These are phyloP conservation scores for Pollachius pollachius DNA, from an alignment of 2,113 vertebrate species.

Conservation along the genomic window DNA sequence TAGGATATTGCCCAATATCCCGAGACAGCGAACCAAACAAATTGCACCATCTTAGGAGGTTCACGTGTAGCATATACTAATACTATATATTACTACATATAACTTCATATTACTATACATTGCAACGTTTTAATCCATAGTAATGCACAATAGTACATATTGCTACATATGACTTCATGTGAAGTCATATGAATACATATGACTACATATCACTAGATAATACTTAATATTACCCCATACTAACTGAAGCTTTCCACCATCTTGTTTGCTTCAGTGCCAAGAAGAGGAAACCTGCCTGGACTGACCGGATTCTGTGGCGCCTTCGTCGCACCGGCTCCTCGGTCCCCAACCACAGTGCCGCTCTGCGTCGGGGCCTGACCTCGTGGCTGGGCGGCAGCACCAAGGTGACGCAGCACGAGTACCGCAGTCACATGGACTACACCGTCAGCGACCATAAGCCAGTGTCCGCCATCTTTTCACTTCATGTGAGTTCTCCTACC, in stretches of 20 bases:
- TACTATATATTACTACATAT: background rate
- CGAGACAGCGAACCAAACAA: no score
- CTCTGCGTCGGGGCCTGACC: conserved; percentile 69
- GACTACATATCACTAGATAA: no score
- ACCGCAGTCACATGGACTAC: conserved; percentile 94
- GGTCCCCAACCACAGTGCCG: conserved; percentile 72
- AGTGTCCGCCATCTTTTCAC: conserved; percentile 85
- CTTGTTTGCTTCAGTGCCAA: conserved; percentile 76
- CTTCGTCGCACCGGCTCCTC: conserved; percentile 79
- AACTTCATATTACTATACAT: background rate
- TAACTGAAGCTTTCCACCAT: background rate
- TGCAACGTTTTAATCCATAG: no score
- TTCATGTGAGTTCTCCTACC: conserved; percentile 78
- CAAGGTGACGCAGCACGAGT: conserved; percentile 84
- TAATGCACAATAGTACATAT: no score
- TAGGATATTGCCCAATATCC: no score
- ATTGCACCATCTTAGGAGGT: no score
- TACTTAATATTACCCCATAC: background rate
- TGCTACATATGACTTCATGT: no score
- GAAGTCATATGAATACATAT: no score
- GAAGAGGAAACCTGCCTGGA: conserved; percentile 98
- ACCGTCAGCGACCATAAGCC: conserved; percentile 95
- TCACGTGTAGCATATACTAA: no score
- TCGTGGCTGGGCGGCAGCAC: conserved; percentile 73
- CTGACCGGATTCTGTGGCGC: conserved; percentile 95